These are phyloP conservation scores for Gallinago stenura DNA, from an alignment of 2,797 vertebrate species.

Conservation along the genomic window DNA sequence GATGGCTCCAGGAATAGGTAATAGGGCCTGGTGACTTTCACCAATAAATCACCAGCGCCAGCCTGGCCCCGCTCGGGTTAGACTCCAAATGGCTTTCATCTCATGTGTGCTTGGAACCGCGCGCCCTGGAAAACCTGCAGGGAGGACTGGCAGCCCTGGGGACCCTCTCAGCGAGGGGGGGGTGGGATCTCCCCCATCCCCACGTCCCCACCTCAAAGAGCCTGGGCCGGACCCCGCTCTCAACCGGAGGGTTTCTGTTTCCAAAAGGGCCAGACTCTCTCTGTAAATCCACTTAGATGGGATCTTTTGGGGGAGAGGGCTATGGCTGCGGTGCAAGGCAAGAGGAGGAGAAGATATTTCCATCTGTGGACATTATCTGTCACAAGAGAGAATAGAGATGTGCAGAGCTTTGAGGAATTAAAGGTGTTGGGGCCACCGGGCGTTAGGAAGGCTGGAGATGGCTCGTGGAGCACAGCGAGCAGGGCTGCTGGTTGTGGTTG, in stretches of 20 bases:
- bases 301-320: background rate
- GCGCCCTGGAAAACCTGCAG: background rate
- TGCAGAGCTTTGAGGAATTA: conserved; percentile 23
- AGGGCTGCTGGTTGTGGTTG: background rate
- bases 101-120: conserved; percentile 36
- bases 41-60: conserved; percentile 58
- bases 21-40: conserved; percentile 51
- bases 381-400: conserved; percentile 40
- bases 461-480: background rate
- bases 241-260: conserved; percentile 15
- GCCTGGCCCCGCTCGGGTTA: conserved; percentile 19
- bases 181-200: background rate
- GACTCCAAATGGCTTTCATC: conserved; percentile 52
- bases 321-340: conserved; percentile 24
- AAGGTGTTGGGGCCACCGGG: background rate
- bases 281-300: conserved; percentile 50
- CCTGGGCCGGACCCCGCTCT: background rate
- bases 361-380: conserved; percentile 37
- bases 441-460: background rate
- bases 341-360: conserved; percentile 43
- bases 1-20: conserved; percentile 53
- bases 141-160: background rate
- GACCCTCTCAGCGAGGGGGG: conserved; percentile 1
- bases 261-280: conserved; percentile 22
- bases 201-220: background rate